Conservation (phyloP, 2,113 vertebrate genomes). For the Canis aureus region DNA sequence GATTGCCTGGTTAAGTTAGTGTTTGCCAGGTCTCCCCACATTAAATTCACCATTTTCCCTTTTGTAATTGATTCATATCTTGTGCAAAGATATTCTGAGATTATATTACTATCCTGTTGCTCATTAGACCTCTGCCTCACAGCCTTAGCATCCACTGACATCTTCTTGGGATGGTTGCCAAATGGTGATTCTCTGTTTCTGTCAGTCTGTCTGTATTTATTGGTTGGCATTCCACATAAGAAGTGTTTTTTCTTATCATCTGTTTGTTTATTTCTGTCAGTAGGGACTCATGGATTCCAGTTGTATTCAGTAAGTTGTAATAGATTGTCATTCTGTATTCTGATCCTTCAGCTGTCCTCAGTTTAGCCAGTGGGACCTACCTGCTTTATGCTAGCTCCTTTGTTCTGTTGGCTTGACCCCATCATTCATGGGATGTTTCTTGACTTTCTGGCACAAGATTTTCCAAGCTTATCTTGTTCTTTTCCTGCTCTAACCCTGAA, state of each 20-base stretch:
- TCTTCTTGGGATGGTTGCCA: not conserved
- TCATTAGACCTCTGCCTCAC: not conserved
- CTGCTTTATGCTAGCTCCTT: not conserved
- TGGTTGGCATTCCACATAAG: not conserved
- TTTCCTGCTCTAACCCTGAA: not conserved
- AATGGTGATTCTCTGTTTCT: not conserved
- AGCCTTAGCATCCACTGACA: not conserved
- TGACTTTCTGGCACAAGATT: slow-evolving; percentile 5
- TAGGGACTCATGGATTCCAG: not conserved
- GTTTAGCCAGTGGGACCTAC: not conserved
- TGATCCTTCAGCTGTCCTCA: not conserved
- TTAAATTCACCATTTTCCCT: not conserved
- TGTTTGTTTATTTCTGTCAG: slow-evolving; percentile 11
- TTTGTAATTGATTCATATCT: not conserved
- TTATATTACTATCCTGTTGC: not conserved
- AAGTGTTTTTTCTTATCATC: not conserved
- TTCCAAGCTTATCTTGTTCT: not conserved
- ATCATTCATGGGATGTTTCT: not conserved
- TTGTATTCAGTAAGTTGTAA: not conserved
- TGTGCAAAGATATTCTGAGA: slow-evolving; percentile 2
- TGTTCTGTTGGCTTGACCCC: not conserved
- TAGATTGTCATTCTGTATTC: not conserved
- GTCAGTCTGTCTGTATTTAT: not conserved
- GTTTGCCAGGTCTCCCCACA: not conserved
- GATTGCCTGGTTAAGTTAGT: not conserved